Evolutionary conservation across 2,888 invertebrate species (phyloP), one percentile per base, ranked within the genome.

Genomic region (Willowsia nigromaculata): DNA sequence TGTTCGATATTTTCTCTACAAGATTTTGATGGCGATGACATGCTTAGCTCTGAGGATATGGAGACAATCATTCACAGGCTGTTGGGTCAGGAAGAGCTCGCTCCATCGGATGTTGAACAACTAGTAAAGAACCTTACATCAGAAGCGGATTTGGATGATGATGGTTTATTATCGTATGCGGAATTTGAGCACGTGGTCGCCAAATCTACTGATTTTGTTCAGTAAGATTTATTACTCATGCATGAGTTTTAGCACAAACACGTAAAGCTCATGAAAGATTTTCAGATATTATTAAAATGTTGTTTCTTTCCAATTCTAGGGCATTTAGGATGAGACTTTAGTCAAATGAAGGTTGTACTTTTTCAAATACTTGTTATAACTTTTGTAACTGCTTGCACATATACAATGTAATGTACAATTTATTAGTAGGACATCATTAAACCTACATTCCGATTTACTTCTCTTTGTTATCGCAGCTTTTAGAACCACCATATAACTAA

Each of bases 101-200:
- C 94, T 25, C 96, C 97, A 93, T 94, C 95, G 0, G 97, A 97
- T 93, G 96, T 97, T 94, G 96, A 97, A 93, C 96, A 96, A 93
- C 94, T 97, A 40, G 96, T 97, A 33, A 96, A 96, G 93, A 96
- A 97, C 95, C 96, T 98, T 87, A 95, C 98, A 37, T 97, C 97
- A 93, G 98, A 98, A 94, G 98, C 98, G 0, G 98, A 99, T 94
- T 94, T 99, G 91, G 98, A 99, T 94, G 98, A 98, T 93, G 98
- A 99, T 94, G 97, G 97, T 30, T 97, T 97, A 80, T 94, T 99
- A 47, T 98, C 98, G 1, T 98, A 97, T 94, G 97, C 98, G 0
- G 99, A 99, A 94, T 99, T 98, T 95, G 98, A 99, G 94, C 98
- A 98, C 94, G 97, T 98, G 89, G 97, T 98, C 93, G 97, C 98